Evolutionary conservation across 1,140 invertebrate genomes (phyloP), one percentile per base, ranked within the genome.

Genomic region (Cydia amplana): DNA sequence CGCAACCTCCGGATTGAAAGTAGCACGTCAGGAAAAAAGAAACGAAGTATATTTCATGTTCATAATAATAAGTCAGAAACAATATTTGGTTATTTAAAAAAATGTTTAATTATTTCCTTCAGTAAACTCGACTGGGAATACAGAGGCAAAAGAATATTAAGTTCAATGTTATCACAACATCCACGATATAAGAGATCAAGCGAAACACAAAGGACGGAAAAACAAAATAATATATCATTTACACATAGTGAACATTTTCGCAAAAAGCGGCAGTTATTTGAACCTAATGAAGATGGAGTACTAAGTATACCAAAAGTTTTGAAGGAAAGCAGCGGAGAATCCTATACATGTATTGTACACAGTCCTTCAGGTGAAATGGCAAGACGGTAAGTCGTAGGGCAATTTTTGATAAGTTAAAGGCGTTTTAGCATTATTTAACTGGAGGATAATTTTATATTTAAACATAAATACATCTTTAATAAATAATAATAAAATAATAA

Each of bases 271-370:
- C 90, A 93, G 60, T 73, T 91, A 1, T 87, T 88, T 63, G 87
- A 89, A 51, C 80, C 85, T 0, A 87, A 85, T 51, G 89, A 92
- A 77, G 89, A 93, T 51, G 93, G 91, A n/a, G 82, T 93, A 10
- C 93, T 99, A 49, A 95, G 95, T 74, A 96, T 98, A 77, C 93
- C 94, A 28, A 95, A 95, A 76, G 95, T 98, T 1, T 95, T 96
- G 78, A 94, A 95, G 0, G 94, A 93, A 16, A 90, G 95, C 25
- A 92, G 87, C 85, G 95, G 95, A 64, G 97, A 97, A 28, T 94
- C 94, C 77, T 98, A 98, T 90, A 96, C 96, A 1, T 99, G 98
- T 89, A 95, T 95, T 43, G 97, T 97, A 0, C 94, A 94, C 25
- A 97, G 96, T 83, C 94, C 95, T 32, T 95, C 96, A 1, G 97